Percentiles rank a stretch among this genome's conserved stretches.
Conservation (phyloP, 1,140 invertebrate genomes). For the Ptiloglossa arizonensis region DNA sequence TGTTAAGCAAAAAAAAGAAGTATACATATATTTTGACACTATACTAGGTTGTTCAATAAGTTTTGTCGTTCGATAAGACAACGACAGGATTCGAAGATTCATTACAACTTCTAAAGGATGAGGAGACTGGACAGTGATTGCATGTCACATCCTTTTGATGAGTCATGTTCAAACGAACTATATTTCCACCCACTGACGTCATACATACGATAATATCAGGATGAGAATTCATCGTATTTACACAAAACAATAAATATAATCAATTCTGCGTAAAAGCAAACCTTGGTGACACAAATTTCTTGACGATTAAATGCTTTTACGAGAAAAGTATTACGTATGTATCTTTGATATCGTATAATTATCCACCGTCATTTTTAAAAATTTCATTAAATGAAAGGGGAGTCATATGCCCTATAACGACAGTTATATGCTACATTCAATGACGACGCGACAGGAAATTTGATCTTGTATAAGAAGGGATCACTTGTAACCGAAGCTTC, state of each 20-base stretch:
- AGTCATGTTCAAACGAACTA: slow-evolving; percentile 62
- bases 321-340: too few species aligned
- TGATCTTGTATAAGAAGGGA: background rate
- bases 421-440: background rate
- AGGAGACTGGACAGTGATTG: slow-evolving; percentile 44
- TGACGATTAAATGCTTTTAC: background rate
- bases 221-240: slow-evolving; percentile 51
- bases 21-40: too few species aligned
- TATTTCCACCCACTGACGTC: slow-evolving; percentile 57
- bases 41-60: too few species aligned
- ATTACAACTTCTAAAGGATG: slow-evolving; percentile 78
- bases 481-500: too few species aligned
- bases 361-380: too few species aligned
- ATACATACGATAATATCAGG: slow-evolving; percentile 45
- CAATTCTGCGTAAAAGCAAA: background rate
- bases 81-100: too few species aligned
- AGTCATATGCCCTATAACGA: too few species aligned
- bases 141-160: slow-evolving; percentile 53
- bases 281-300: background rate
- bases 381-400: too few species aligned
- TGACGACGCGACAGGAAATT: background rate
- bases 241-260: background rate
- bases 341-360: too few species aligned
- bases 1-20: too few species aligned
- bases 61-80: too few species aligned